phyloP scores from a whole-genome alignment of 2,797 vertebrate species.

The Phylloscopus collybita region DNA sequence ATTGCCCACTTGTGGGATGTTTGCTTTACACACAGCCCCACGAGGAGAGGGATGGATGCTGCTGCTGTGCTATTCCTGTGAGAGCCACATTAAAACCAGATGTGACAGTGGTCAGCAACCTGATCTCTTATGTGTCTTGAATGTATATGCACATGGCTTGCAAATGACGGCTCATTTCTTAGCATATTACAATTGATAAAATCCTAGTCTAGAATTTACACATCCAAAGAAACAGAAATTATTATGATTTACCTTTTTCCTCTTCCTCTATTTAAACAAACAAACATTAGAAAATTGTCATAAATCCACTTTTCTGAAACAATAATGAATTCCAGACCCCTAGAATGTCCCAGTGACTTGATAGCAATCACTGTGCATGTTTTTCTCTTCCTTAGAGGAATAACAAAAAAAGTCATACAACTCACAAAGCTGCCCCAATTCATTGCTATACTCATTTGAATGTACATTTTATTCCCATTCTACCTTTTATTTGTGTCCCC shows the following conservation, averaged over 20 bases:
- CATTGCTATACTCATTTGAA: not conserved
- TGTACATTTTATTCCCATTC: constrained; percentile 22
- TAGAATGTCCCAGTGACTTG: not conserved
- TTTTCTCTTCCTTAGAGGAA: not conserved
- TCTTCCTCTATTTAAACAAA: not conserved
- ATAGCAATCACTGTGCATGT: not conserved
- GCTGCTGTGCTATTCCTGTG: rapidly evolving
- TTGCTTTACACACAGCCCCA: not conserved
- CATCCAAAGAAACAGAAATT: not conserved
- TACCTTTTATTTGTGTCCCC: constrained; percentile 15
- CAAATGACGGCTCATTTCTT: not conserved
- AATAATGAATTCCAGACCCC: not conserved
- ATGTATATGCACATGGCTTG: not conserved
- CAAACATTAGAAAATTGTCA: not conserved
- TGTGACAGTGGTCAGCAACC: not conserved
- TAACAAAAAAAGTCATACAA: not conserved
- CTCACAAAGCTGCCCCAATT: not conserved
- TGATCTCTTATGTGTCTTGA: not conserved
- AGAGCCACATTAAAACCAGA: not conserved
- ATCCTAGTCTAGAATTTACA: not conserved
- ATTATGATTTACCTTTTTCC: not conserved
- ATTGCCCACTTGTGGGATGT: not conserved
- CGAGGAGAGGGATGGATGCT: not conserved
- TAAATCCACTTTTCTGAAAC: not conserved
- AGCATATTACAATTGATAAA: not conserved